These are phyloP conservation scores for Ceratina australensis DNA, from an alignment of 1,140 invertebrate species.

Conservation along the genomic window DNA sequence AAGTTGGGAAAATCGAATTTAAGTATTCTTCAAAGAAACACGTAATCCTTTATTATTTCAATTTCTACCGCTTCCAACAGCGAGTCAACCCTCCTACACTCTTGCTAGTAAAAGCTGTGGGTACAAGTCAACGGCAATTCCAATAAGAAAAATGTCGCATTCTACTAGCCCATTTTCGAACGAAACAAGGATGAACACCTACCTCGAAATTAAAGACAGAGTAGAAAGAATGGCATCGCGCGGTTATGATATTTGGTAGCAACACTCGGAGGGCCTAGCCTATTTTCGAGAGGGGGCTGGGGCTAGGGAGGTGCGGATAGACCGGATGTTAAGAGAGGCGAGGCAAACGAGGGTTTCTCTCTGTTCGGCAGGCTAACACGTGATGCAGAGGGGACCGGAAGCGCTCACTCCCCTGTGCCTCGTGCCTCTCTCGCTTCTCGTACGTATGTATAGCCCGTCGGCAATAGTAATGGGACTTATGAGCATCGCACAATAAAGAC, in stretches of 20 bases:
- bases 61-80: background rate
- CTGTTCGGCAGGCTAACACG: conserved; percentile 76
- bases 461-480: conserved; percentile 66
- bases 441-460: conserved; percentile 47
- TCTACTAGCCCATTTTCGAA: too few species aligned
- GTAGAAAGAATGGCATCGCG: background rate
- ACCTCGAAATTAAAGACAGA: too few species aligned
- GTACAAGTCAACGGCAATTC: background rate
- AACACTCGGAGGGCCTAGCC: conserved; percentile 66
- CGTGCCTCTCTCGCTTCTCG: conserved; percentile 59
- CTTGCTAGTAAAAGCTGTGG: background rate
- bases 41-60: background rate
- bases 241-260: conserved; percentile 37
- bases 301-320: conserved; percentile 53
- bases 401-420: conserved; percentile 70
- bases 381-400: conserved; percentile 78
- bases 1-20: background rate
- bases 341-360: conserved; percentile 65
- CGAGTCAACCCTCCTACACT: background rate
- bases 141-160: too few species aligned
- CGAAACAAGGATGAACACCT: too few species aligned
- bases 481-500: conserved; percentile 63
- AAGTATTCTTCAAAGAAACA: background rate
- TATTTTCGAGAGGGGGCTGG: conserved; percentile 72
- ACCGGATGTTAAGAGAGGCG: conserved; percentile 63